Base-by-base conservation (phyloP, 2,797 vertebrate species). In the Darevskia mixta region DNA sequence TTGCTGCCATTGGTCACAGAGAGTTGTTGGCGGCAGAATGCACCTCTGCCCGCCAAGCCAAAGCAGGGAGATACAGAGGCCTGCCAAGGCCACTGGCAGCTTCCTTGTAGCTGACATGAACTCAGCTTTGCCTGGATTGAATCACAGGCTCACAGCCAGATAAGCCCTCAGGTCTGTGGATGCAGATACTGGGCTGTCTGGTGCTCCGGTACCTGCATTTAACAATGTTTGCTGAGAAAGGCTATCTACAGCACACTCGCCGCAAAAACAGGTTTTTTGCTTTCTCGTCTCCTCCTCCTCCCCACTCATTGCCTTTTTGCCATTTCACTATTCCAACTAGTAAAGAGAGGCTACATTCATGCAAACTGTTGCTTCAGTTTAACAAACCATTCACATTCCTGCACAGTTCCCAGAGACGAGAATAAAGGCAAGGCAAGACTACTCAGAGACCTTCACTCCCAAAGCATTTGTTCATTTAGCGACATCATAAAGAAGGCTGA, bases 1-100 rank as follows among this genome's bases (percentile, higher is more conserved):
- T 86, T 41, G 38, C 83, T 82, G 78, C 79, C 83, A 55, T 58
- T 69, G 78, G 71, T 69, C 83, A 69, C 83, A 55, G 83, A 67
- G 78, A 23, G 78, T 3, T 41, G 78, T 25, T 89, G 88, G 88
- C 88, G 45, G 71, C 17, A 4, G 78, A 76, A 72, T 1, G 2
- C 1, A 8, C 4, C 58, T 81, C 78, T 32, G 83, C 83, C 78
- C 71, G 83, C 88, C 88, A 89, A 86, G 83, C 83, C 43, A n/a
- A 85, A 69, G 88, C 71, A 17, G 25, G 71, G 71, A 86, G 83
- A 82, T 38, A 41, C 27, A 4, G 8, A 23, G 41, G 78, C 71
- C 61, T 86, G 88, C 88, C 88, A 89, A 89, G 71, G 83, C 88
- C 83, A 89, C 83, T 69, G 88, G 83, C 71, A 23, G 78, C 78